Conservation (phyloP, 2,888 invertebrate genomes). For the Troilus luridus region DNA sequence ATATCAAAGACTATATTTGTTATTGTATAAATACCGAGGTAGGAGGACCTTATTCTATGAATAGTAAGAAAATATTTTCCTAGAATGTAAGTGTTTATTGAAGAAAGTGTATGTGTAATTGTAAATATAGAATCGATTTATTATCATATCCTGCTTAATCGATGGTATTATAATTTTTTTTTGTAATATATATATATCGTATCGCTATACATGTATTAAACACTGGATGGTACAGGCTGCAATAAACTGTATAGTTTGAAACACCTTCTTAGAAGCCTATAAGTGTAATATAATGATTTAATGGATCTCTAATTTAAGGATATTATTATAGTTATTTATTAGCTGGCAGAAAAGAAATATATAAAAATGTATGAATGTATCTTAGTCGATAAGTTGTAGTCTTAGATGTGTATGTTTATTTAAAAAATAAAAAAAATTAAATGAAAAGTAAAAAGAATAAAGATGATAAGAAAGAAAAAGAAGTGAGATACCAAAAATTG, state of each 20-base stretch:
- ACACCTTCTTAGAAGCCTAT: constrained; percentile 6
- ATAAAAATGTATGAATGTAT: not conserved
- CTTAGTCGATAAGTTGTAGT: not conserved
- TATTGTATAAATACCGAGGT: constrained; percentile 14
- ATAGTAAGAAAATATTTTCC: constrained; percentile 29
- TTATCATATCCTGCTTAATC: not conserved
- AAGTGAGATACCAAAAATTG: not conserved
- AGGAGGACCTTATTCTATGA: not conserved
- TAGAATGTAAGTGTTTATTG: not conserved
- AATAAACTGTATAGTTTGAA: constrained; percentile 22
- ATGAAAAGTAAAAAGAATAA: no score
- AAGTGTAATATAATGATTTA: not conserved
- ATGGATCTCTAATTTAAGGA: constrained; percentile 2
- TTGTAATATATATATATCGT: not conserved
- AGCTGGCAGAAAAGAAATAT: not conserved
- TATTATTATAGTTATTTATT: not conserved
- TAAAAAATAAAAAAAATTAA: not conserved
- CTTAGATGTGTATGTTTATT: constrained; percentile 5
- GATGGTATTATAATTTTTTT: not conserved
- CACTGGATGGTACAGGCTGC: not conserved
- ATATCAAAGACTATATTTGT: constrained; percentile 41
- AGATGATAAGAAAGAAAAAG: constrained; percentile 50
- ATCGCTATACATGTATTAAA: not conserved
- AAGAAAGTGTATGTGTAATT: not conserved
- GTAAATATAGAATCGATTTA: not conserved